These are phyloP conservation scores for Halcyon malimbica DNA, from an alignment of 2,113 vertebrate species.

Conservation along the genomic window DNA sequence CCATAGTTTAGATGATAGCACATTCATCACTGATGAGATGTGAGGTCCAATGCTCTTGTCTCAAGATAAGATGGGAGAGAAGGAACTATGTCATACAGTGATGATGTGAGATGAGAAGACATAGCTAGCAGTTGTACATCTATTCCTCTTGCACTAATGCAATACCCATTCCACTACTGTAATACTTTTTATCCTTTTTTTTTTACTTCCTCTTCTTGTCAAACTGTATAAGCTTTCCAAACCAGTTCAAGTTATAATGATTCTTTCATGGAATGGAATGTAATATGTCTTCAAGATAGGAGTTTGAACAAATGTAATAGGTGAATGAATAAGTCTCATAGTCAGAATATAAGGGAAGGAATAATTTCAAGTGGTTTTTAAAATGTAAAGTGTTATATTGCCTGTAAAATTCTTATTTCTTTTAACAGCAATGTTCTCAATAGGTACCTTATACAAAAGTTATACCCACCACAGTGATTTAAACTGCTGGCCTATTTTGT, in stretches of 20 bases:
- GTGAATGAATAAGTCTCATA: background rate
- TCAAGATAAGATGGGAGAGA: background rate
- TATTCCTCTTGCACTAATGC: background rate
- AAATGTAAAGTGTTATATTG: background rate
- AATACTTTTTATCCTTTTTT: background rate
- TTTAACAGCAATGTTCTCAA: background rate
- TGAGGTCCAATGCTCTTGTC: background rate
- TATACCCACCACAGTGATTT: background rate
- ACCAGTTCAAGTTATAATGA: background rate
- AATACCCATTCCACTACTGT: background rate
- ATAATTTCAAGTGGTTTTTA: background rate
- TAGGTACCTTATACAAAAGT: background rate
- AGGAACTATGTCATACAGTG: background rate
- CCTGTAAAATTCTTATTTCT: background rate
- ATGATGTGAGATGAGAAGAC: background rate
- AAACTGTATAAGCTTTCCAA: background rate
- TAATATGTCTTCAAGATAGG: background rate
- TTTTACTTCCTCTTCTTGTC: background rate
- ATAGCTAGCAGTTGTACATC: background rate
- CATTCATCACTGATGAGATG: background rate
- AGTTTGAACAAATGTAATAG: background rate
- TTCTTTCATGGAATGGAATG: background rate
- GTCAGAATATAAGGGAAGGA: background rate
- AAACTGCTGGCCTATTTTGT: constrained; percentile 1
- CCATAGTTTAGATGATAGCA: background rate